Evolutionary conservation across 1,140 invertebrate species (phyloP).

Genomic region (Ostrea edulis): DNA sequence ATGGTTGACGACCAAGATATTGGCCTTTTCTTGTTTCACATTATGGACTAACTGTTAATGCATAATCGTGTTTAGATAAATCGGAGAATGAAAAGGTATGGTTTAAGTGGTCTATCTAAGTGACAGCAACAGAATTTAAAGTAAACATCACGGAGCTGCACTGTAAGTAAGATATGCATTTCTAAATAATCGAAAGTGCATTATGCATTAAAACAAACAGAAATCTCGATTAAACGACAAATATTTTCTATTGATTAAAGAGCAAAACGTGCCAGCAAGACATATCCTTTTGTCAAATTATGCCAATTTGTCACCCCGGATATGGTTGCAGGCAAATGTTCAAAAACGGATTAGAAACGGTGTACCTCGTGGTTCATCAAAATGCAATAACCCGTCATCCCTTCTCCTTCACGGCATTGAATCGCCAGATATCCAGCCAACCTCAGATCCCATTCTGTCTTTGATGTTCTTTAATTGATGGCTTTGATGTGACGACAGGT

Average conservation of each 20-base stretch:
- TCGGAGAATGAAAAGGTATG: constrained; percentile 24
- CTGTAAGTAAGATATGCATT: neutral
- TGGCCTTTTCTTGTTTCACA: constrained; percentile 31
- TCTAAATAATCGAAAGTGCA: constrained; percentile 9
- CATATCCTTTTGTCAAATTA: neutral
- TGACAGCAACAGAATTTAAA: constrained; percentile 15
- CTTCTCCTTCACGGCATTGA: constrained; percentile 1
- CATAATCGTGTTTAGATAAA: constrained; percentile 35
- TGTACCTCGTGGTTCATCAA: neutral
- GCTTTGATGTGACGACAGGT: constrained; percentile 5
- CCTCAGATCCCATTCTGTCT: neutral
- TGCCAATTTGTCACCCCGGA: neutral
- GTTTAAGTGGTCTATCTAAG: constrained; percentile 8
- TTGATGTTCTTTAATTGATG: constrained; percentile 30
- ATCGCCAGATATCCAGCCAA: neutral
- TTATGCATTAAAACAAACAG: constrained; percentile 4
- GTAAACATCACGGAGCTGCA: constrained; percentile 1
- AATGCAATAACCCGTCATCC: neutral
- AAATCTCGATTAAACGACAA: neutral
- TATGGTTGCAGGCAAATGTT: constrained; percentile 8
- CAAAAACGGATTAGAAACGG: constrained; percentile 13
- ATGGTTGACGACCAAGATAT: constrained; percentile 10
- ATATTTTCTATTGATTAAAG: neutral
- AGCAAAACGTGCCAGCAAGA: neutral
- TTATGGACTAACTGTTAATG: constrained; percentile 16